These are phyloP conservation scores for Neodiprion fabricii DNA, from an alignment of 1,140 invertebrate genomes.

Conservation along the genomic window DNA sequence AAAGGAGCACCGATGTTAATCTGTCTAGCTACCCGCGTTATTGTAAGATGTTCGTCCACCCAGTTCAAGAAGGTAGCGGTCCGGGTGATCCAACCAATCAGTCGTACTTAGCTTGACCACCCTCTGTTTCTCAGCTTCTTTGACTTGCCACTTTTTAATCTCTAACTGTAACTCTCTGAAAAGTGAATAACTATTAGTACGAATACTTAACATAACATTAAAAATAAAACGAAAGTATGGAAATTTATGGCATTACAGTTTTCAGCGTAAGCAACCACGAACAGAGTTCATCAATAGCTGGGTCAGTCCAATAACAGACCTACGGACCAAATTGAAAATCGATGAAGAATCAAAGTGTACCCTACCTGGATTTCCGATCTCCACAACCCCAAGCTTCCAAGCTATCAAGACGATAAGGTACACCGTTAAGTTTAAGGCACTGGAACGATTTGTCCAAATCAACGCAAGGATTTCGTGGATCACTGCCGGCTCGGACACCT, in stretches of 20 bases:
- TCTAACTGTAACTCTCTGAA: slow-evolving; percentile 80
- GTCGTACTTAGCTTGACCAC: slow-evolving; percentile 80
- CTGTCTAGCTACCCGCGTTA: slow-evolving; percentile 36
- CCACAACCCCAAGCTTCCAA: slow-evolving; percentile 87
- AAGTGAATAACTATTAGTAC: slow-evolving; percentile 28
- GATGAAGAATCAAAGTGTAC: slow-evolving; percentile 14
- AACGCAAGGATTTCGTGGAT: slow-evolving; percentile 78
- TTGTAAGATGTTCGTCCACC: slow-evolving; percentile 79
- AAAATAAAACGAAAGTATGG: slow-evolving; percentile 10
- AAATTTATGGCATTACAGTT: slow-evolving; percentile 13
- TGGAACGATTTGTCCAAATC: slow-evolving; percentile 64
- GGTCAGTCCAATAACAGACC: background rate
- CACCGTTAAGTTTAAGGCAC: slow-evolving; percentile 54
- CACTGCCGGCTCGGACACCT: slow-evolving; percentile 80
- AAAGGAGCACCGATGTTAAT: background rate
- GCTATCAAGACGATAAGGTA: slow-evolving; percentile 63
- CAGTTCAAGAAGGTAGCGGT: slow-evolving; percentile 84
- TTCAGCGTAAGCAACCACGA: background rate
- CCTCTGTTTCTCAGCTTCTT: slow-evolving; percentile 82
- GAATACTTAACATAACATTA: slow-evolving; percentile 11
- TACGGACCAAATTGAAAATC: slow-evolving; percentile 8
- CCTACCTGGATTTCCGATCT: slow-evolving; percentile 66
- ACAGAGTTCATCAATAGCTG: background rate
- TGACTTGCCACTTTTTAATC: slow-evolving; percentile 89
- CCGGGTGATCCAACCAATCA: slow-evolving; percentile 92